Base-by-base conservation (phyloP, 2,113 vertebrate species). In the Nycticryphes semicollaris region DNA sequence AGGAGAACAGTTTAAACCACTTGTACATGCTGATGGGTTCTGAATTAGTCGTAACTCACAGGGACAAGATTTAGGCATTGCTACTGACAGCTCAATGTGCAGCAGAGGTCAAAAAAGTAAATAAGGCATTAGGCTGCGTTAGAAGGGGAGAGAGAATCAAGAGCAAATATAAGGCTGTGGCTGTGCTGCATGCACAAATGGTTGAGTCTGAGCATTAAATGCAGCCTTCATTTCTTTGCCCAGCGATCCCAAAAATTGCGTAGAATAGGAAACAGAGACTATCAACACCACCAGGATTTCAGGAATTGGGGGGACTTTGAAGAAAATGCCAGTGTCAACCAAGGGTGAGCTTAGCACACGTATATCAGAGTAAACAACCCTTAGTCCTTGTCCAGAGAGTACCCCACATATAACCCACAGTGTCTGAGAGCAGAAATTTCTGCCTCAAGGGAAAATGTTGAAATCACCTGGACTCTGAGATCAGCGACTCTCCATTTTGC, bases 71-170 rank as follows among this genome's bases (percentile, higher is more conserved):
- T 86, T 90, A 95, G 96, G 90, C 73, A 45, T 81, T 68, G 62
- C 51, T 85, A 13, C 89, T 95, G 96, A 94, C 92, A 96, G 92
- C 84, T 96, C 94, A 95, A 92, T 94, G 94, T 87, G 77, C 84
- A 89, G 66, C 86, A 96, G 96, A 96, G 96, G 96, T 96, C 94
- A 93, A 94, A 95, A 94, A 96, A 96, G 94, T 94, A 96, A 96
- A 95, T 95, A 93, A 96, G 77, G 25, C 84, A 93, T 94, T 89
- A 93, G 69, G 66, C 25, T 93, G 23, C 87, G 73, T 92, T 96
- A 92, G 77, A 66, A 79, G 28, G 22, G n/a, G 41, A 75, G 57
- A 59, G 70, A 78, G 50, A 84, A 89, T 73, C 45, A 79, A 89
- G 48, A 92, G 53, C 78, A 88, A 77, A 85, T 23, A 10, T 20